Conservation (phyloP, 2,113 vertebrate genomes). For the Silurus glanis region DNA sequence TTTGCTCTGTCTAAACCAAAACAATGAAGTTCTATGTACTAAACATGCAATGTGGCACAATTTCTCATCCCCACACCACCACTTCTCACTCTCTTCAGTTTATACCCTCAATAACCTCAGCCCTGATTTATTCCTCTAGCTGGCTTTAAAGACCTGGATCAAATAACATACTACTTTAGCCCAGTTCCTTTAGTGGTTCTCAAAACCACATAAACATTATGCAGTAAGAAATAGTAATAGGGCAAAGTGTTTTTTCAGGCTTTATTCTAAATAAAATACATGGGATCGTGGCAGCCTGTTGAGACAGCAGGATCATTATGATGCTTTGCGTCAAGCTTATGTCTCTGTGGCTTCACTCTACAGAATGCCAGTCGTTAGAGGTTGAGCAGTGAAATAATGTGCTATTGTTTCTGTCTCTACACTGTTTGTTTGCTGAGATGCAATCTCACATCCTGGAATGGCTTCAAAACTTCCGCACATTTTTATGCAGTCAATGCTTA, state of each 20-base stretch:
- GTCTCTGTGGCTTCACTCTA: constrained; percentile 47
- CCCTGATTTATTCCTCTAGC: constrained; percentile 41
- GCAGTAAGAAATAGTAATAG: constrained; percentile 40
- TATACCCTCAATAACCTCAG: constrained; percentile 36
- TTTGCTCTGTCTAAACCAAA: constrained; percentile 24
- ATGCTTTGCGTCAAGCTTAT: constrained; percentile 50
- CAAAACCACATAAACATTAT: constrained; percentile 52
- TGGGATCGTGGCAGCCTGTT: constrained; percentile 32
- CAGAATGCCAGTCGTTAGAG: constrained; percentile 55
- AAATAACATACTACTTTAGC: constrained; percentile 34
- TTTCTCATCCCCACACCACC: constrained; percentile 21
- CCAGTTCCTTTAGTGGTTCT: constrained; percentile 41
- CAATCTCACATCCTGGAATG: constrained; percentile 58
- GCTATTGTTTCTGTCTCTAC: constrained; percentile 55
- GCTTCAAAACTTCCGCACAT: constrained; percentile 58
- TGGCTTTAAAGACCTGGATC: constrained; percentile 46
- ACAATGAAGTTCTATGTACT: constrained; percentile 30
- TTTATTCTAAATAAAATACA: constrained; percentile 52
- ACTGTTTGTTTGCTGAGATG: constrained; percentile 55
- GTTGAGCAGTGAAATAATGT: constrained; percentile 56
- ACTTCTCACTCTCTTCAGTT: constrained; percentile 38
- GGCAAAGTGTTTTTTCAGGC: constrained; percentile 50
- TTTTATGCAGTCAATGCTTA: constrained; percentile 56
- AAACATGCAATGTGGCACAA: constrained; percentile 5
- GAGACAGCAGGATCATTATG: constrained; percentile 42